phyloP scores from a whole-genome alignment of 2,888 invertebrate genomes.

The Mimachlamys varia region DNA sequence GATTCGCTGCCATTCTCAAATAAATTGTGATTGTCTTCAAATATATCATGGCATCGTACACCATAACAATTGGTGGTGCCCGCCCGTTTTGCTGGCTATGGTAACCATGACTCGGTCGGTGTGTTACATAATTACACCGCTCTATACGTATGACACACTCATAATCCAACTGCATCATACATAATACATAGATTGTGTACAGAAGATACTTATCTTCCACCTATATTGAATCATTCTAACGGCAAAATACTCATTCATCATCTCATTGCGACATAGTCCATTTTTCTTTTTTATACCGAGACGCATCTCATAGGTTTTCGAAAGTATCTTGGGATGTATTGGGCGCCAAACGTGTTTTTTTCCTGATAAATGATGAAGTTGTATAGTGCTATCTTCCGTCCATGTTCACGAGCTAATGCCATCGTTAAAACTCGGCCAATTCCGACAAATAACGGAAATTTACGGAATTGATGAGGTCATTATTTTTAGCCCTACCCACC shows the following conservation, averaged over 20 bases:
- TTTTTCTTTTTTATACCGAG: background rate
- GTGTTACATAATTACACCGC: background rate
- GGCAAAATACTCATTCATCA: background rate
- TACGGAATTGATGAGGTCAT: background rate
- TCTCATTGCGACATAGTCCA: background rate
- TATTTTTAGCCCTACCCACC: background rate
- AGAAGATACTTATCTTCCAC: background rate
- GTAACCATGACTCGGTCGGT: background rate
- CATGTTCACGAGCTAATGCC: background rate
- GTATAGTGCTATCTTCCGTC: background rate
- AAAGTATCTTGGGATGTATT: background rate
- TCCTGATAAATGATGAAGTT: slow-evolving; percentile 6
- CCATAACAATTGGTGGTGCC: slow-evolving; percentile 25
- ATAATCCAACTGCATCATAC: background rate
- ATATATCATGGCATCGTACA: background rate
- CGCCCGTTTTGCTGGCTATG: background rate
- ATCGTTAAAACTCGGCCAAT: background rate
- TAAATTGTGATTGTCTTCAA: slow-evolving; percentile 26
- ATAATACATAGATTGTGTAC: background rate
- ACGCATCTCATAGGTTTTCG: background rate
- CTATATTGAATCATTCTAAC: background rate
- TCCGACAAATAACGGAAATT: slow-evolving; percentile 19
- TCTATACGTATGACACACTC: background rate
- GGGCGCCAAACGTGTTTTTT: background rate
- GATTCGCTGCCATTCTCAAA: background rate